Evolutionary conservation across 2,888 invertebrate species (phyloP), one percentile per base, ranked within the genome.

Genomic region (Cataglyphis altisquamis): DNA sequence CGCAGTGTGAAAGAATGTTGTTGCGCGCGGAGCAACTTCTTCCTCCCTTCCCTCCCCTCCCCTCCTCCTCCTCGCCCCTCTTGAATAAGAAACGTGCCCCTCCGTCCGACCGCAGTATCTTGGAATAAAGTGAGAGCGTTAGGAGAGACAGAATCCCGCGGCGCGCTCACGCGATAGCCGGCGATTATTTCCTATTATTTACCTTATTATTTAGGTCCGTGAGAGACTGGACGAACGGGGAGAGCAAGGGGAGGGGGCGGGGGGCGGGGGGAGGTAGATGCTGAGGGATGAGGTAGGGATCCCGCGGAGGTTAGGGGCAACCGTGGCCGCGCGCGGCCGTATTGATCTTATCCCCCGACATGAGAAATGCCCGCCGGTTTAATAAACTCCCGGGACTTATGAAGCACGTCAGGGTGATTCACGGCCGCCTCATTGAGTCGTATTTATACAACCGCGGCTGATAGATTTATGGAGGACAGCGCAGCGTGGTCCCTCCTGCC

Each of bases 351-450:
- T 94, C 94, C 94, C 94, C 92, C 92, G 94, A 94, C 94, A 95
- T 95, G 94, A 95, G 94, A 95, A 95, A 94, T 95, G 94, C 94
- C 92, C 93, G 94, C 94, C 94, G 94, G 94, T 94, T 95, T 95
- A 95, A 95, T 95, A 95, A 95, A 95, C 94, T 95, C 94, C 93
- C 94, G 94, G 94, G 94, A 94, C 94, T 94, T 95, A 94, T 95
- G 94, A 95, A 95, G 94, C 94, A 94, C 94, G 94, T 94, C 94
- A 94, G 92, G 94, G 94, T 95, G 94, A 94, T 95, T 94, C 94
- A 94, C 94, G 94, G 94, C 94, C 94, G 94, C 94, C 94, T 94
- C 94, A 94, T 94, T 94, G 94, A 94, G 94, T 94, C 94, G 94
- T 94, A 94, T 94, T 94, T 95, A 94, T 94, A 95, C 94, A 94